These are phyloP conservation scores for Fissipunctia ypsillon DNA, from an alignment of 2,888 invertebrate species.

Conservation along the genomic window DNA sequence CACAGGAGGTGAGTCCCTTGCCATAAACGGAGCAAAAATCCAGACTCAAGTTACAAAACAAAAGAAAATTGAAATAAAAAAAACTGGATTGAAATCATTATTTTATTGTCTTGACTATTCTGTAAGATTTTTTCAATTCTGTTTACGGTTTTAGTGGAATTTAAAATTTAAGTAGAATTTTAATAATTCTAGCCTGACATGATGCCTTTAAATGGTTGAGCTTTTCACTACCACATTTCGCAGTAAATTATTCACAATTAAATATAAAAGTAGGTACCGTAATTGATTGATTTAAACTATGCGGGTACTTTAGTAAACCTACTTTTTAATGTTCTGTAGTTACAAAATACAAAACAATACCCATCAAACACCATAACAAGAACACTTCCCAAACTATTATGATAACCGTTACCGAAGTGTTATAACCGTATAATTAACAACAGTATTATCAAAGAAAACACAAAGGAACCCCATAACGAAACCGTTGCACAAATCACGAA, in stretches of 20 bases:
- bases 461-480: slow-evolving; percentile 38
- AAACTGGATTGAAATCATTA: background rate
- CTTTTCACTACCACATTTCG: background rate
- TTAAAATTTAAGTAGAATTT: background rate
- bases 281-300: background rate
- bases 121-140: no score
- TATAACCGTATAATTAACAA: slow-evolving; percentile 14
- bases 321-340: background rate
- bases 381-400: slow-evolving; percentile 44
- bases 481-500: slow-evolving; percentile 57
- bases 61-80: background rate
- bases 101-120: background rate
- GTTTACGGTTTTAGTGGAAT: no score
- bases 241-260: background rate
- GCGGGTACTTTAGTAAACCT: background rate
- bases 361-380: slow-evolving; percentile 8
- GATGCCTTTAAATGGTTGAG: background rate
- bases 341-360: slow-evolving; percentile 18
- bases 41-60: accelerated
- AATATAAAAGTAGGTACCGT: background rate
- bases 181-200: background rate
- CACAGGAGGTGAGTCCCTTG: background rate
- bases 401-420: slow-evolving; percentile 23
- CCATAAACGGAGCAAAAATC: no score
- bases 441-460: slow-evolving; percentile 45